These are phyloP conservation scores for Scaptomyza caliginosa DNA, from an alignment of 2,888 invertebrate species.

Conservation along the genomic window DNA sequence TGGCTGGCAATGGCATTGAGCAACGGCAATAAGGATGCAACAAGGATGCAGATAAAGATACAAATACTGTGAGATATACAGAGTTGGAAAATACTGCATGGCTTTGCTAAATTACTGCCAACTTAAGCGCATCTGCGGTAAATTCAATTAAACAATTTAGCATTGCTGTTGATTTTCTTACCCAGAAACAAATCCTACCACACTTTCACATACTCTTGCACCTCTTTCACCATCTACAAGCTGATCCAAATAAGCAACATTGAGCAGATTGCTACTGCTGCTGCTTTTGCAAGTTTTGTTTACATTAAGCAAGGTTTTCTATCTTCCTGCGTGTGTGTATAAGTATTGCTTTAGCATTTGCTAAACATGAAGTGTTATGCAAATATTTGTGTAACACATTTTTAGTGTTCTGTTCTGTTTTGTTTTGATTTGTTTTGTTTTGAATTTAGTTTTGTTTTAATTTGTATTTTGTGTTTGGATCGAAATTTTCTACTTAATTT, in stretches of 20 bases:
- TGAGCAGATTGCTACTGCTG: slow-evolving; percentile 48
- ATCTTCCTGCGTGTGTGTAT: slow-evolving; percentile 14
- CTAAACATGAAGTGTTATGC: slow-evolving; percentile 74
- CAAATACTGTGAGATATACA: slow-evolving; percentile 32
- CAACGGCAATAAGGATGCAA: slow-evolving; percentile 23
- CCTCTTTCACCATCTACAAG: not conserved
- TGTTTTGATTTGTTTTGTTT: slow-evolving; percentile 42
- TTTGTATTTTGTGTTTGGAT: slow-evolving; percentile 31
- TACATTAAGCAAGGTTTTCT: slow-evolving; percentile 30
- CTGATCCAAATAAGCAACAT: slow-evolving; percentile 63
- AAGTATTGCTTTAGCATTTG: slow-evolving; percentile 58
- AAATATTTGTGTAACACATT: slow-evolving; percentile 67
- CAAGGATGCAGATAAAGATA: slow-evolving; percentile 36
- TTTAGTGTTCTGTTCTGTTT: slow-evolving; percentile 40
- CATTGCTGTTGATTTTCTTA: slow-evolving; percentile 72
- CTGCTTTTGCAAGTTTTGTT: slow-evolving; percentile 36
- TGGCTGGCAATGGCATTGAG: slow-evolving; percentile 24
- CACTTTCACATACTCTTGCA: not conserved
- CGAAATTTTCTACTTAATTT: slow-evolving; percentile 42
- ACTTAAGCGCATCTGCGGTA: slow-evolving; percentile 78
- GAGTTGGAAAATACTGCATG: slow-evolving; percentile 45
- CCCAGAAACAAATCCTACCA: slow-evolving; percentile 1
- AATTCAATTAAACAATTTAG: slow-evolving; percentile 79
- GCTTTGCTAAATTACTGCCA: slow-evolving; percentile 74
- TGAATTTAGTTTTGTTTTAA: slow-evolving; percentile 33